These are phyloP conservation scores for Cyprinodon diabolis DNA, from an alignment of 2,797 vertebrate species.

Conservation along the genomic window DNA sequence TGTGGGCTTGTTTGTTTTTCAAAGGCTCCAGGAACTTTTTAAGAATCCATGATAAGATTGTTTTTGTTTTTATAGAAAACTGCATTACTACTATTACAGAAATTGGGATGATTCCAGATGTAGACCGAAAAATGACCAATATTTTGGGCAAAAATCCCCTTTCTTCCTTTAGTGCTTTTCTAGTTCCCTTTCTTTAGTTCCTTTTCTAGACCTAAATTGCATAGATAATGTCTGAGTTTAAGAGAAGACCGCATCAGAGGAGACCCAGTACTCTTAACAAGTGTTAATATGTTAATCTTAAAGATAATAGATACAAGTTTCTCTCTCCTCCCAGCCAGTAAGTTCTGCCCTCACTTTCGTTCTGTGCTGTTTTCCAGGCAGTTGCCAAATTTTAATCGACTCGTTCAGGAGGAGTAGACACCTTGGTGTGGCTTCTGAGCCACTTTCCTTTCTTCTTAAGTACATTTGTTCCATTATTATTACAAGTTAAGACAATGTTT, in stretches of 20 bases:
- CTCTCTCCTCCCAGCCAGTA: no score
- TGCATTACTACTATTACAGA: not conserved
- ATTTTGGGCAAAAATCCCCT: not conserved
- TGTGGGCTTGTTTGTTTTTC: not conserved
- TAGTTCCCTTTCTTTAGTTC: no score
- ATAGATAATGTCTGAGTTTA: no score
- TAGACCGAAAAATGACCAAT: not conserved
- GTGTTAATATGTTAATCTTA: not conserved
- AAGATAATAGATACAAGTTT: not conserved
- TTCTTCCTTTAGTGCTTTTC: not conserved
- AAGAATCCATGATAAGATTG: not conserved
- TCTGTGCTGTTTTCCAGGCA: no score
- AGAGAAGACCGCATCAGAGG: not conserved
- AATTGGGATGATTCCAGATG: not conserved
- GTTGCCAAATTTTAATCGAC: no score
- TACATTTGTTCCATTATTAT: no score
- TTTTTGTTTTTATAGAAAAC: no score
- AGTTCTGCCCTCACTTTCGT: no score
- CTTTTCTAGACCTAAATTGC: not conserved
- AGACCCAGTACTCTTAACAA: not conserved
- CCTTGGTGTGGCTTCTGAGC: no score
- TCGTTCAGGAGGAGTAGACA: no score
- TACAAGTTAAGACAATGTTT: no score
- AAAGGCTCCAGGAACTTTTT: not conserved
- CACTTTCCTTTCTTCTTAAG: no score